phyloP scores from a whole-genome alignment of 2,797 vertebrate species.

The Podarcis siculus region DNA sequence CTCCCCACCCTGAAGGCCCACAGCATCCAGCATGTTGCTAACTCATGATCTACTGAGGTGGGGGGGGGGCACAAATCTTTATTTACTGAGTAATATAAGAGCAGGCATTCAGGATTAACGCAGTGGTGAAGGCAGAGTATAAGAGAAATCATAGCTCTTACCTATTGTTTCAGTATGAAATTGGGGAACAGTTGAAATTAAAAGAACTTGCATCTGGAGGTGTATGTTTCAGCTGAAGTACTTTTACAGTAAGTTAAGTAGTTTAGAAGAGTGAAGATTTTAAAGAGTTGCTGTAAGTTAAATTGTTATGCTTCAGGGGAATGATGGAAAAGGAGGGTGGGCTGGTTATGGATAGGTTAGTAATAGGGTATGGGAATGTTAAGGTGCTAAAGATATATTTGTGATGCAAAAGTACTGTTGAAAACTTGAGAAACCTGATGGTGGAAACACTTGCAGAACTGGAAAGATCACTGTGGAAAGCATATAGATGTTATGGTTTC shows the following conservation, averaged over 20 bases:
- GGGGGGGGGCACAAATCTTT: neutral
- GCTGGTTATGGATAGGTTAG: neutral
- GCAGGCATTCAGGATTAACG: neutral
- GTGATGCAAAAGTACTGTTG: neutral
- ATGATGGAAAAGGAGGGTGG: neutral
- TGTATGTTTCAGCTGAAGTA: neutral
- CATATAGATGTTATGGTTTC: neutral
- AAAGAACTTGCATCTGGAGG: neutral
- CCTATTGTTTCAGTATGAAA: neutral
- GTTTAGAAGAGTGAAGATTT: neutral
- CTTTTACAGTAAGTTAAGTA: neutral
- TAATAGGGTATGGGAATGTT: neutral
- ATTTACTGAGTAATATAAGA: neutral
- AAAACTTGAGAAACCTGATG: neutral
- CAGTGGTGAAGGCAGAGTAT: neutral
- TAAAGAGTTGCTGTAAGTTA: neutral
- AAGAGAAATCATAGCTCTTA: neutral
- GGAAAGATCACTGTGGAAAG: conserved; percentile 8
- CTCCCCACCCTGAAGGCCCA: neutral
- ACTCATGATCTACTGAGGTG: neutral
- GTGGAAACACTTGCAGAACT: neutral
- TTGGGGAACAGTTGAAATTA: neutral
- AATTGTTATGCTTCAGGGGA: neutral
- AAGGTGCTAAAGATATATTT: neutral
- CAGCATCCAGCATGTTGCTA: neutral